phyloP scores from a whole-genome alignment of 2,113 vertebrate genomes.

The Tylochromis polylepis region DNA sequence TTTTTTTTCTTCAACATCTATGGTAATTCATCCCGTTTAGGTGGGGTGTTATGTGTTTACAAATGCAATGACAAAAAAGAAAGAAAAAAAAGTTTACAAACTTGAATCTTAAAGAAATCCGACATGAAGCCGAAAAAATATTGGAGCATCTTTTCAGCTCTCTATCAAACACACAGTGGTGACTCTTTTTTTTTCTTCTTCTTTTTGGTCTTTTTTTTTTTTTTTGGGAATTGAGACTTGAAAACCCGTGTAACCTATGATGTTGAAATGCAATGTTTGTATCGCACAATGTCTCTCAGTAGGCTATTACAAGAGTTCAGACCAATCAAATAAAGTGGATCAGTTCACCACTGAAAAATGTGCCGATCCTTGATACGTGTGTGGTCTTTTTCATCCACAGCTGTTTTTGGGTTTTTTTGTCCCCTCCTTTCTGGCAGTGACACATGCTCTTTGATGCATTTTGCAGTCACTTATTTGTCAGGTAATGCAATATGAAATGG shows the following conservation, averaged over 20 bases:
- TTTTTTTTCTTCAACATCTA: slow-evolving; percentile 15
- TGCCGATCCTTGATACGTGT: not conserved
- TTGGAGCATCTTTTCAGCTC: slow-evolving; percentile 63
- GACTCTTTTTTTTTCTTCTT: slow-evolving; percentile 27
- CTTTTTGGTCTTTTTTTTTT: slow-evolving; percentile 49
- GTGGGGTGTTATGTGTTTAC: slow-evolving; percentile 77
- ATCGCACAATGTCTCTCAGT: slow-evolving; percentile 81
- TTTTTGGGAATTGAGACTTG: slow-evolving; percentile 78
- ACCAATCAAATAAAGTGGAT: slow-evolving; percentile 87
- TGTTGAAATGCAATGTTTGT: slow-evolving; percentile 77
- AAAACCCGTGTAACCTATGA: slow-evolving; percentile 77
- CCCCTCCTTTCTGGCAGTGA: not conserved
- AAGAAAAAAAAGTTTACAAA: slow-evolving; percentile 66
- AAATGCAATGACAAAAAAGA: slow-evolving; percentile 65
- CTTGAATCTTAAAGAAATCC: slow-evolving; percentile 75
- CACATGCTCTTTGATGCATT: not conserved
- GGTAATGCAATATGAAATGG: not conserved
- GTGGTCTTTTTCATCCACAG: not conserved
- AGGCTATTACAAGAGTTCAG: slow-evolving; percentile 83
- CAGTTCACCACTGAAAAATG: slow-evolving; percentile 67
- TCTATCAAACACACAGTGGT: slow-evolving; percentile 59
- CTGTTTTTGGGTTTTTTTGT: not conserved
- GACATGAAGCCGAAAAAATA: slow-evolving; percentile 68
- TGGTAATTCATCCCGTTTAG: slow-evolving; percentile 61
- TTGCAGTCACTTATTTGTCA: not conserved